A percentile compares a stretch with the other conserved stretches of the same genome.
Evolutionary conservation across 2,797 vertebrate genomes (phyloP).

Genomic region (Glyptemys insculpta): DNA sequence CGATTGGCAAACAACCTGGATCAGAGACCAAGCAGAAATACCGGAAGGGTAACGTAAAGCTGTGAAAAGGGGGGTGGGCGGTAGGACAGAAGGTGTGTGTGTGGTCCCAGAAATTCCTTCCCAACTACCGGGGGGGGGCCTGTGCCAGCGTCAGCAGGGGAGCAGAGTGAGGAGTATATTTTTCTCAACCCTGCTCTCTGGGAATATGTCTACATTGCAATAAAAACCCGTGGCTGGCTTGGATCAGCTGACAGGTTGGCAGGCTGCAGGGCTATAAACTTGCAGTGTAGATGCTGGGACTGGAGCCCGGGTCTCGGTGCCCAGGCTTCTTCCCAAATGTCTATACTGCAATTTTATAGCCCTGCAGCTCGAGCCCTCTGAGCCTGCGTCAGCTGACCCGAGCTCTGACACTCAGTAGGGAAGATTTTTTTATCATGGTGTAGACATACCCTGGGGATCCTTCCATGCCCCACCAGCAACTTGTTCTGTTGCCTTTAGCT

Average conservation of each 20-base stretch:
- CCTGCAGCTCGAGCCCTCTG: not conserved
- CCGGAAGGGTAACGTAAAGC: conserved; percentile 85
- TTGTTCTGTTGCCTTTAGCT: conserved; percentile 47
- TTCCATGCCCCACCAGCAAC: not conserved
- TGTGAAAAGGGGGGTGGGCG: conserved; percentile 22
- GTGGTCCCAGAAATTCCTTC: not conserved
- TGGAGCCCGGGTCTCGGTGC: not conserved
- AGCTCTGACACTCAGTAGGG: too few species aligned
- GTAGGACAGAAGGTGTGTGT: not conserved
- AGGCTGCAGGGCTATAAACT: not conserved
- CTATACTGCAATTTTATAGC: not conserved
- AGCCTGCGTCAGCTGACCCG: not conserved
- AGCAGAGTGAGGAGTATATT: conserved; percentile 31
- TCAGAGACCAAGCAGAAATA: conserved; percentile 87
- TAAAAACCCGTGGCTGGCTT: not conserved
- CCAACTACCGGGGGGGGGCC: not conserved
- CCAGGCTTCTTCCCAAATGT: not conserved
- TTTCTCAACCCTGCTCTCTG: conserved; percentile 49
- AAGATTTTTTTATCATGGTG: too few species aligned
- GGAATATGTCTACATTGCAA: conserved; percentile 16
- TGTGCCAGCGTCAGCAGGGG: conserved; percentile 15
- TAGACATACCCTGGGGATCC: too few species aligned
- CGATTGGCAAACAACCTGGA: conserved; percentile 81
- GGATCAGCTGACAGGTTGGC: not conserved
- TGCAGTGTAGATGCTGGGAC: not conserved